phyloP scores from a whole-genome alignment of 2,888 invertebrate species.

The Ochropleura leucogaster region DNA sequence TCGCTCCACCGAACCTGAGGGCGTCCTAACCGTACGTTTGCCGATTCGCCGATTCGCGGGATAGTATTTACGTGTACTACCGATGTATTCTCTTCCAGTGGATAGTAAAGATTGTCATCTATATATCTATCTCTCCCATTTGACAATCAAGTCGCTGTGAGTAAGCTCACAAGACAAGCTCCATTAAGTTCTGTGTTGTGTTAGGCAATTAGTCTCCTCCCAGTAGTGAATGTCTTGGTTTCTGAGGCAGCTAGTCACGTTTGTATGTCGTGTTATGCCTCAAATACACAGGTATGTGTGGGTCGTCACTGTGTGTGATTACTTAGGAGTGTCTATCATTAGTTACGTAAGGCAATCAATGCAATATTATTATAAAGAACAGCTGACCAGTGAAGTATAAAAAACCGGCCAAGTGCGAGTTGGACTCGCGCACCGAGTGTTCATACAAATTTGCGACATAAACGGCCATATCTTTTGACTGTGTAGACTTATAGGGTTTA shows the following conservation, averaged over 20 bases:
- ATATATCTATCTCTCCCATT: neutral
- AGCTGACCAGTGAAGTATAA: no score
- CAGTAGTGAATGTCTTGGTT: constrained; percentile 37
- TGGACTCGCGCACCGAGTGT: no score
- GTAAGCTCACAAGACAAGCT: constrained; percentile 37
- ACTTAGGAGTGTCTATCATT: neutral
- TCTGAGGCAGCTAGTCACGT: constrained; percentile 28
- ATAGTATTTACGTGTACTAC: neutral
- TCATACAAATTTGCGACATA: no score
- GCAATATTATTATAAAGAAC: neutral
- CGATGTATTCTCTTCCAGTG: neutral
- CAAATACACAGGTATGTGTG: neutral
- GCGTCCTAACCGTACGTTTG: no score
- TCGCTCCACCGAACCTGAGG: no score
- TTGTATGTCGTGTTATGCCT: constrained; percentile 5
- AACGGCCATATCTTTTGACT: no score
- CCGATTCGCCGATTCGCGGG: neutral
- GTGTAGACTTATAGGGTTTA: no score
- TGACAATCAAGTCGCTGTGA: constrained; percentile 6
- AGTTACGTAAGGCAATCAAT: neutral
- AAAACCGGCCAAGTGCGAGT: no score
- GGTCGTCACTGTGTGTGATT: neutral
- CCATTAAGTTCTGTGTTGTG: constrained; percentile 45
- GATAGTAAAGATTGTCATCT: neutral
- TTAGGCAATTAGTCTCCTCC: constrained; percentile 44